Conservation (phyloP, 2,113 vertebrate species). For the Halichoerus grypus region DNA sequence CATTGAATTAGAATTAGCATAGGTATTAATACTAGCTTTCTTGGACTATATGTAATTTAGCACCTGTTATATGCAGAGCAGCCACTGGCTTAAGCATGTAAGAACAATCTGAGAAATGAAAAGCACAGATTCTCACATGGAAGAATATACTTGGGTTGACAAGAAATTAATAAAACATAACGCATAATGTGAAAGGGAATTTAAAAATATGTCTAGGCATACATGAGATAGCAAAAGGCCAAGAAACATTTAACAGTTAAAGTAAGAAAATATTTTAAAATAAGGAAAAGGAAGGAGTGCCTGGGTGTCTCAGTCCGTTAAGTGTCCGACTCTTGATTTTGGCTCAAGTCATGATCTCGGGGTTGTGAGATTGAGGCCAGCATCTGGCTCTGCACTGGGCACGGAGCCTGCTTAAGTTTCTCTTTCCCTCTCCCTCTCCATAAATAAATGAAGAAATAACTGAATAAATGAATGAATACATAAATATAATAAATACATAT, state of each 20-base stretch:
- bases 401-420: background rate
- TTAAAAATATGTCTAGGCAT: slow-evolving; percentile 42
- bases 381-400: background rate
- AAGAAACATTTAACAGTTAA: background rate
- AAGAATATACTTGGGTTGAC: background rate
- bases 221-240: background rate
- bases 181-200: background rate
- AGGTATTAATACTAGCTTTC: background rate
- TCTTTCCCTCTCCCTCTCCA: background rate
- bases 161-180: background rate
- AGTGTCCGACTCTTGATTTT: background rate
- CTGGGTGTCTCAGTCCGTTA: background rate
- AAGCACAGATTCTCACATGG: background rate
- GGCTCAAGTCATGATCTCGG: background rate
- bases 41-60: background rate
- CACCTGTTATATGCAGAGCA: background rate
- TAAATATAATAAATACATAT: too few relatives aligned
- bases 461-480: background rate
- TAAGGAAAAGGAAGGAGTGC: background rate
- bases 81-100: background rate
- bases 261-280: background rate
- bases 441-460: background rate
- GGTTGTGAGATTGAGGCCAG: background rate
- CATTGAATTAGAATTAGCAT: background rate
- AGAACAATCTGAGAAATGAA: background rate